Evolutionary conservation across 1,140 invertebrate genomes (phyloP).

Genomic region (Lucilia sericata): DNA sequence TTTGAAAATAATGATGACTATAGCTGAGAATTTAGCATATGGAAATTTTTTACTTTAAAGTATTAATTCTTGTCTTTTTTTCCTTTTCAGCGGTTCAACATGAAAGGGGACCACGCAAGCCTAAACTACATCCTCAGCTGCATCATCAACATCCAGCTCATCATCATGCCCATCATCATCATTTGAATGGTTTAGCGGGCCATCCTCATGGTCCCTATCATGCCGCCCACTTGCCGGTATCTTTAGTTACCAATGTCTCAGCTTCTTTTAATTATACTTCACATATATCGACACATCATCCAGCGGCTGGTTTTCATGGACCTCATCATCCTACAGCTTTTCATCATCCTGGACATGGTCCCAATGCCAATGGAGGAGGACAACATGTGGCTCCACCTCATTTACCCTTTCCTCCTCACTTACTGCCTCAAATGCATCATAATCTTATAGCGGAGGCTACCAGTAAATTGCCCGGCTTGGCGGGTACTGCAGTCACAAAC

Average conservation of each 20-base stretch:
- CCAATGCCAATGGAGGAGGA: constrained; percentile 48
- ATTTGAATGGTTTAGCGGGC: constrained; percentile 50
- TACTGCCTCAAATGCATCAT: constrained; percentile 67
- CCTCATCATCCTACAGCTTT: constrained; percentile 46
- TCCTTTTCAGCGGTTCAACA: constrained; percentile 90
- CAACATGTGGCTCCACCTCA: constrained; percentile 36
- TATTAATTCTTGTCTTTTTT: not conserved
- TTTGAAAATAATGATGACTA: constrained; percentile 38
- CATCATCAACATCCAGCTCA: constrained; percentile 63
- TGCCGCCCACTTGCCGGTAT: constrained; percentile 59
- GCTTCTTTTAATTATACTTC: constrained; percentile 66
- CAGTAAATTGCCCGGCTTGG: constrained; percentile 61
- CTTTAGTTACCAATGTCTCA: constrained; percentile 65
- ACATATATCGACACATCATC: constrained; percentile 65
- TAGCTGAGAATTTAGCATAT: constrained; percentile 35
- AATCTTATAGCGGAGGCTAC: constrained; percentile 65
- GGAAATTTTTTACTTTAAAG: not conserved
- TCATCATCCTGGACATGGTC: constrained; percentile 51
- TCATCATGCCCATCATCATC: constrained; percentile 57
- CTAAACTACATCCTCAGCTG: constrained; percentile 74
- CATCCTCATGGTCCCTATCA: constrained; percentile 51
- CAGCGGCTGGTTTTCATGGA: constrained; percentile 16
- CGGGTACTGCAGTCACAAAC: constrained; percentile 30
- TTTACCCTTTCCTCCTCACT: constrained; percentile 74
- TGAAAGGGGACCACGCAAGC: constrained; percentile 94